Conservation (phyloP, 2,888 invertebrate genomes). For the Lacanobia oleracea region DNA sequence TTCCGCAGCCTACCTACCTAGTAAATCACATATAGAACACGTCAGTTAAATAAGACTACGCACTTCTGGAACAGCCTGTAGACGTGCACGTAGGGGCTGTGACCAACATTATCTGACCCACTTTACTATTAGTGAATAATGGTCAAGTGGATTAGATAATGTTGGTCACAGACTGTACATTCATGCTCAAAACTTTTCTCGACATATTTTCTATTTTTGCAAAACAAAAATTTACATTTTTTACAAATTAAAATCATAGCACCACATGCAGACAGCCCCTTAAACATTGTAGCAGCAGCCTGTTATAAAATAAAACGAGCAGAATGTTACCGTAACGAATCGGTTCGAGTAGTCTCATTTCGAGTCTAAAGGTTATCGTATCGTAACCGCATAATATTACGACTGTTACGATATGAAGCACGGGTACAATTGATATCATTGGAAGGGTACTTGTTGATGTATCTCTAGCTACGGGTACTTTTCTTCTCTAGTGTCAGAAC, state of each 20-base stretch:
- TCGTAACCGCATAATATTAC: slow-evolving; percentile 54
- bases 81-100: too few relatives aligned
- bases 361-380: slow-evolving; percentile 64
- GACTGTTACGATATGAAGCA: slow-evolving; percentile 37
- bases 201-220: too few relatives aligned
- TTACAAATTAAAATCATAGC: not conserved
- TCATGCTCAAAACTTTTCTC: too few relatives aligned
- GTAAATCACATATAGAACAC: too few relatives aligned
- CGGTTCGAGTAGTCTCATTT: slow-evolving; percentile 46
- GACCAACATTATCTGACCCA: too few relatives aligned
- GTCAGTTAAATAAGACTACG: too few relatives aligned
- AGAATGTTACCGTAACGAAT: slow-evolving; percentile 66
- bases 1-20: too few relatives aligned
- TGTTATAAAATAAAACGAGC: slow-evolving; percentile 60
- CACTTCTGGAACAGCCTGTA: too few relatives aligned
- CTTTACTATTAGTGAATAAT: too few relatives aligned
- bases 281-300: slow-evolving; percentile 17
- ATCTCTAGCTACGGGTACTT: not conserved
- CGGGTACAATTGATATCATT: slow-evolving; percentile 15
- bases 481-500: not conserved
- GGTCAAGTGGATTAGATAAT: too few relatives aligned
- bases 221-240: too few relatives aligned
- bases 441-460: not conserved
- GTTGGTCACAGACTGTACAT: too few relatives aligned
- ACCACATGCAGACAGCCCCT: slow-evolving; percentile 17